phyloP scores from a whole-genome alignment of 35 echinoderm and acorn worm genomes.

The Anneissia japonica region DNA sequence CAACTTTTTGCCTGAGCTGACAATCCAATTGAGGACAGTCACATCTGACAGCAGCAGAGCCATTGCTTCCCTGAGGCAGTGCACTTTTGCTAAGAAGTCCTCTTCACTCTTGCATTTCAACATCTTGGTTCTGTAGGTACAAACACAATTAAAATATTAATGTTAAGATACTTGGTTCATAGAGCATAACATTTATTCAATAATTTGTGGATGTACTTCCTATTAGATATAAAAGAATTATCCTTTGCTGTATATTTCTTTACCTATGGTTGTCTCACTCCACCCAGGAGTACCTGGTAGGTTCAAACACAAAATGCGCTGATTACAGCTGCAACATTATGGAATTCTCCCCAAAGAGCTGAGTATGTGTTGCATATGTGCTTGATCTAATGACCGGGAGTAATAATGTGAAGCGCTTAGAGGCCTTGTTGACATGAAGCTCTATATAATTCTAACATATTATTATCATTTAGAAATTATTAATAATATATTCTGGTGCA shows the following conservation, averaged over 20 bases:
- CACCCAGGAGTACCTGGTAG: background rate
- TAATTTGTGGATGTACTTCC: background rate
- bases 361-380: too few relatives aligned
- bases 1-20: conserved; percentile 55
- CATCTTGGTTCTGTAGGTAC: conserved; percentile 62
- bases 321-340: too few relatives aligned
- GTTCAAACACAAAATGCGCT: background rate
- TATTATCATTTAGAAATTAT: too few relatives aligned
- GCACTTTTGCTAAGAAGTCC: conserved; percentile 85
- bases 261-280: background rate
- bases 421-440: too few relatives aligned
- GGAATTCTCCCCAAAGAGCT: too few relatives aligned
- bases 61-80: conserved; percentile 78
- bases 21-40: conserved; percentile 63
- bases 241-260: background rate
- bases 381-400: too few relatives aligned
- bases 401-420: too few relatives aligned
- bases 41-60: conserved; percentile 53
- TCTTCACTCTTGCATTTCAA: conserved; percentile 66
- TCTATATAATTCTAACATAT: too few relatives aligned
- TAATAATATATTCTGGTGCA: too few relatives aligned
- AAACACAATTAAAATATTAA: background rate
- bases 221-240: background rate
- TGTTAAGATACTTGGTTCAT: too few relatives aligned
- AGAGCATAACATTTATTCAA: background rate